These are phyloP conservation scores for Montipora capitata DNA, from an alignment of 92 coral and sea anemone genomes.

Conservation along the genomic window DNA sequence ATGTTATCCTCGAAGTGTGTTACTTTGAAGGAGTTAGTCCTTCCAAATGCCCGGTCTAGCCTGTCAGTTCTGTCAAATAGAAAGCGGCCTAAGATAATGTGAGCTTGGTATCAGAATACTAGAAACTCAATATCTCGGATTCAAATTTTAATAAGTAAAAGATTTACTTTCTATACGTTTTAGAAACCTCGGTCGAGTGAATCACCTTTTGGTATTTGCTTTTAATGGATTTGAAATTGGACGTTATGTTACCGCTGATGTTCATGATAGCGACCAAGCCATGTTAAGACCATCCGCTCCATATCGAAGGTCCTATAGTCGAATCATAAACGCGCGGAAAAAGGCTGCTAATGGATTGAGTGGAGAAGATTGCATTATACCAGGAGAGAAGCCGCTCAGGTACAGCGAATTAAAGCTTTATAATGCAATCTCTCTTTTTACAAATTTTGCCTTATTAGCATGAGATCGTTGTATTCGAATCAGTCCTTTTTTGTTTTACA, in stretches of 20 bases:
- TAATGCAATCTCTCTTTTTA: too few relatives aligned
- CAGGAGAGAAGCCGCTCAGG: constrained; percentile 96
- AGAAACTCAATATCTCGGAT: too few relatives aligned
- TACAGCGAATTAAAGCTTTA: not conserved
- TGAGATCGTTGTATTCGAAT: too few relatives aligned
- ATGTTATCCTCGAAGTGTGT: too few relatives aligned
- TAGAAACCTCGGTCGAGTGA: constrained; percentile 88
- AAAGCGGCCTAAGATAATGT: too few relatives aligned
- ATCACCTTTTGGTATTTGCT: constrained; percentile 84
- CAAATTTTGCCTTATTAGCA: too few relatives aligned
- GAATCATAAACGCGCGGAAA: constrained; percentile 68
- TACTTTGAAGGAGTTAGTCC: too few relatives aligned
- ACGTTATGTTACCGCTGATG: constrained; percentile 77
- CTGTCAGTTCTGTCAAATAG: too few relatives aligned
- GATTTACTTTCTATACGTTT: not conserved
- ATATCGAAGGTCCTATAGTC: constrained; percentile 70
- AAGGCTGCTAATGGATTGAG: constrained; percentile 59
- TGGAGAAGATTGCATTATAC: constrained; percentile 87
- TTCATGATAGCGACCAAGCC: constrained; percentile 75
- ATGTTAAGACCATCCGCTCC: constrained; percentile 82
- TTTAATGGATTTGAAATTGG: constrained; percentile 96
- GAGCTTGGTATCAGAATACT: too few relatives aligned
- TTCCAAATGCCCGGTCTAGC: too few relatives aligned
- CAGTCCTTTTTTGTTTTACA: not conserved
- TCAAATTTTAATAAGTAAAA: too few relatives aligned